Evolutionary conservation across 1,140 invertebrate genomes (phyloP).

Genomic region (Oncopeltus fasciatus): DNA sequence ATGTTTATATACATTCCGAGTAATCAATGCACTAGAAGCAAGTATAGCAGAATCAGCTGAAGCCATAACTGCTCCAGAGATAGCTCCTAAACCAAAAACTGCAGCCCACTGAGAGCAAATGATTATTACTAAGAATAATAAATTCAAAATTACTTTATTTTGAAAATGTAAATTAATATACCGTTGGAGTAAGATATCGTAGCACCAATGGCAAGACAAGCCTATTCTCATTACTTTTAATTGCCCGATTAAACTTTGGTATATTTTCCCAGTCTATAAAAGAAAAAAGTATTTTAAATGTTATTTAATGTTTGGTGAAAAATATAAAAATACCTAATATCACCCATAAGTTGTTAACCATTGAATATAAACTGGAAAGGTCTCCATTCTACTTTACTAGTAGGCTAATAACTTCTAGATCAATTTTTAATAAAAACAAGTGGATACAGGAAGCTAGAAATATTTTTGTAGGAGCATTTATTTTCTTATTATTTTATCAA

Average conservation of each 20-base stretch:
- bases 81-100: constrained; percentile 59
- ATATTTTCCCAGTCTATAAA: constrained; percentile 44
- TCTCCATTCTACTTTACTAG: too few species aligned
- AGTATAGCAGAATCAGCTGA: constrained; percentile 66
- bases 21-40: constrained; percentile 63
- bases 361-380: too few species aligned
- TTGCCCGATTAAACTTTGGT: constrained; percentile 31
- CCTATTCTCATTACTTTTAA: constrained; percentile 37
- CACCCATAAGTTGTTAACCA: too few species aligned
- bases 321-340: too few species aligned
- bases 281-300: neutral
- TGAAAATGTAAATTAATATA: constrained; percentile 21
- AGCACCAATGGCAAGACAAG: constrained; percentile 59
- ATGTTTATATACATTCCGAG: constrained; percentile 63
- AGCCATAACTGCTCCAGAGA: constrained; percentile 69
- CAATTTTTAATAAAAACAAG: too few species aligned
- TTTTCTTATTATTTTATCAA: too few species aligned
- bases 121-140: too few species aligned
- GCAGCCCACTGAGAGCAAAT: constrained; percentile 34
- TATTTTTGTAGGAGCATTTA: too few species aligned
- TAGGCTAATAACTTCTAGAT: too few species aligned
- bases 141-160: neutral
- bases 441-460: too few species aligned
- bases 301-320: neutral
- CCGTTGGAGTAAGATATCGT: constrained; percentile 52